Evolutionary conservation across 1,140 invertebrate species (phyloP), one percentile per base, ranked within the genome.

Genomic region (Heliconius melpomene): DNA sequence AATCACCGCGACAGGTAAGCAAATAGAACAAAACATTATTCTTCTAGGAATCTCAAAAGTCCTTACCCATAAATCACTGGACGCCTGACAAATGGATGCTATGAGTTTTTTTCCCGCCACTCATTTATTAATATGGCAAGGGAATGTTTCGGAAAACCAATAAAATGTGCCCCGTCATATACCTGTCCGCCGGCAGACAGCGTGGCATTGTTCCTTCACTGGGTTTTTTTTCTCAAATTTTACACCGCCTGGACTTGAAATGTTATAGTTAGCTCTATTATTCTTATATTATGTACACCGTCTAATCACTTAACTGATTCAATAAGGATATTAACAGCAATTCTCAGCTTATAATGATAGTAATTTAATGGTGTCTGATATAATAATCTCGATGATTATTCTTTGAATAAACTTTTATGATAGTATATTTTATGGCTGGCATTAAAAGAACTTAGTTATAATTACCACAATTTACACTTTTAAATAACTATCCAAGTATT

Each of bases 161-260:
- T 94, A 94, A 93, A 93, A 94, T 93, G 89, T 88, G 93, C 93
- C 91, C 89, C 88, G 91, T 94, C 93, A 94, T 94, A 94, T 94
- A 94, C 93, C 93, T 94, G 93, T 94, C 90, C 83, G 83, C 82
- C 75, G 88, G 82, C 91, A 94, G 93, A 94, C 93, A 89, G 93
- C 93, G 87, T 93, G 93, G 90, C 91, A 86, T 94, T 93, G 91
- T 94, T 90, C 89, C 86, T 87, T 89, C 77, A 73, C 72, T 81
- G 32, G 32, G 87, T 93, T 90, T 89, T 90, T 88, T 88, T 86
- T 74, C 32, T 36, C 40, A 46, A 83, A 81, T 85, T 83, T 85
- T 82, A 38, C 79, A 83, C 81, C 81, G 85, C 79, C 77, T 79
- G 57, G 57, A 75, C 84, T 82, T 81, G 75, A 84, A 85, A 80